Evolutionary conservation across 2,888 invertebrate genomes (phyloP).

Genomic region (Melipona bicolor): DNA sequence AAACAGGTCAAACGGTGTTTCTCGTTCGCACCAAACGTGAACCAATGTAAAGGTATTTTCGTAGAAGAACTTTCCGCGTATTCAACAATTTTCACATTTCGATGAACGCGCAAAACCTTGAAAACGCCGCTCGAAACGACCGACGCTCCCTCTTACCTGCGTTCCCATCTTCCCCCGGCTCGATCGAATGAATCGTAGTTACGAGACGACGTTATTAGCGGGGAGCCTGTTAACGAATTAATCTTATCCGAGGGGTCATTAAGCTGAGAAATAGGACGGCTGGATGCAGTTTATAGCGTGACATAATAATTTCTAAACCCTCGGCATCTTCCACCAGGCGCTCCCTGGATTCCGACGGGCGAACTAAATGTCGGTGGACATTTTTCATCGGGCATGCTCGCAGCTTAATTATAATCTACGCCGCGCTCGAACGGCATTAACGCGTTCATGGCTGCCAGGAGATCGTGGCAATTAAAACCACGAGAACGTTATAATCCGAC

Average conservation of each 20-base stretch:
- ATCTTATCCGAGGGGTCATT: constrained; percentile 58
- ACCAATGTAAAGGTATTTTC: neutral
- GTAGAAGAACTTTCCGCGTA: no score
- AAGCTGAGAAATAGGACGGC: constrained; percentile 51
- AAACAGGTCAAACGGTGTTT: neutral
- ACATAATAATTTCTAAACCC: constrained; percentile 51
- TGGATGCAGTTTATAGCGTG: constrained; percentile 50
- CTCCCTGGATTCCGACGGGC: constrained; percentile 36
- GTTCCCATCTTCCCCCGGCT: constrained; percentile 13
- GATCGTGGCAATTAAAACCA: constrained; percentile 7
- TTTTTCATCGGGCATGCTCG: constrained; percentile 29
- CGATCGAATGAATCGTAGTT: constrained; percentile 53
- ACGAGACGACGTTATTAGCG: constrained; percentile 52
- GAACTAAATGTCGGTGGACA: neutral
- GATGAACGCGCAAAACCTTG: neutral
- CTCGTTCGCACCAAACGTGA: neutral
- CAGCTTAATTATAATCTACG: constrained; percentile 18
- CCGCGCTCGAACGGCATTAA: neutral
- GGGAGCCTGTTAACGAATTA: constrained; percentile 58
- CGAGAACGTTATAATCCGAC: neutral
- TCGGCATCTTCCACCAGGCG: constrained; percentile 30
- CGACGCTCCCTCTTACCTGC: constrained; percentile 9
- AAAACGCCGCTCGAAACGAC: constrained; percentile 3
- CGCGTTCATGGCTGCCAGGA: neutral
- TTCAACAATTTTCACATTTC: neutral